These are phyloP conservation scores for Aradus depressus DNA, from an alignment of 2,888 invertebrate species.

Conservation along the genomic window DNA sequence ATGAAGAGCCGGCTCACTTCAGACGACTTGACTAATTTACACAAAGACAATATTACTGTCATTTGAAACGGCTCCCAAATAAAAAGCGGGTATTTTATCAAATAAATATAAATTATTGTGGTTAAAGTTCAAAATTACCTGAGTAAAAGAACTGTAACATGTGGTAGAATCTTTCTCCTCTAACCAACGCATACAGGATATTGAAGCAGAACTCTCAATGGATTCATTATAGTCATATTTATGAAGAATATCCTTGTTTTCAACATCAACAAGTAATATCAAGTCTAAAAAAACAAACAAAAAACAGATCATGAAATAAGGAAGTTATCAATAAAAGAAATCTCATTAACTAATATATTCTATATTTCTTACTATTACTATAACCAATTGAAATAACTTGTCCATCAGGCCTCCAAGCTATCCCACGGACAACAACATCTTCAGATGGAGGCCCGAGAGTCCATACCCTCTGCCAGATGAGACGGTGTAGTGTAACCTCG, in stretches of 20 bases:
- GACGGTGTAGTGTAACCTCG: slow-evolving; percentile 74
- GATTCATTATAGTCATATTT: slow-evolving; percentile 36
- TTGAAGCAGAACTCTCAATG: slow-evolving; percentile 44
- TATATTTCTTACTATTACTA: slow-evolving; percentile 37
- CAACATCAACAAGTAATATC: slow-evolving; percentile 67
- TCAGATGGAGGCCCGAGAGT: slow-evolving; percentile 65
- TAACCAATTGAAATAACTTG: slow-evolving; percentile 67
- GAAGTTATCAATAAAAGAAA: neutral
- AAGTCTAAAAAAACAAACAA: slow-evolving; percentile 52
- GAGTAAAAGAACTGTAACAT: slow-evolving; percentile 6
- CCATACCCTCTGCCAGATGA: slow-evolving; percentile 92
- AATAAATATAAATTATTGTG: too few species aligned
- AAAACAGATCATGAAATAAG: too few species aligned
- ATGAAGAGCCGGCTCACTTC: too few species aligned
- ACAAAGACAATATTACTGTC: too few species aligned
- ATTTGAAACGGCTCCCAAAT: too few species aligned
- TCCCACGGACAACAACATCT: slow-evolving; percentile 56
- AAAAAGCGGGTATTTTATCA: too few species aligned
- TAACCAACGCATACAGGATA: slow-evolving; percentile 67
- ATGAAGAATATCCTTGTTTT: slow-evolving; percentile 69
- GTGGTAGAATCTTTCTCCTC: slow-evolving; percentile 35
- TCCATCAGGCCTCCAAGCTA: slow-evolving; percentile 92
- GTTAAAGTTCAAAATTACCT: too few species aligned
- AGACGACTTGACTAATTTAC: too few species aligned
- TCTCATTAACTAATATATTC: neutral